Evolutionary conservation across 2,888 invertebrate species (phyloP).

Genomic region (Alloscopus bannaensis): DNA sequence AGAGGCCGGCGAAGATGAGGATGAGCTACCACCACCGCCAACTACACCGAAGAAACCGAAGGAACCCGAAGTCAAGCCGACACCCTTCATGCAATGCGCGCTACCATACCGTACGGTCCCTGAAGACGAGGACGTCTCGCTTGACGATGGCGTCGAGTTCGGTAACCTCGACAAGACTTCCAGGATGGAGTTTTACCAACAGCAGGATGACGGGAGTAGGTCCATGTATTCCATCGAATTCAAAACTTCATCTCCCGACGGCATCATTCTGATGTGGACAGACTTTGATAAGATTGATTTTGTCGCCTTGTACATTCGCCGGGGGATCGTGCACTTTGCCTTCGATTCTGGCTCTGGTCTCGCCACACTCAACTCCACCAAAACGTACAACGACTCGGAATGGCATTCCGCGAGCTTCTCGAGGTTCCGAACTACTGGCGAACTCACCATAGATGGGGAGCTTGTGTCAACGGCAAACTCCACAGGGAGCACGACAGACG

Average conservation of each 20-base stretch:
- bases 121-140: constrained; percentile 85
- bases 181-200: constrained; percentile 65
- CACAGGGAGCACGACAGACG: constrained; percentile 76
- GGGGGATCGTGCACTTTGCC: constrained; percentile 80
- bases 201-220: constrained; percentile 66
- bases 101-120: constrained; percentile 80
- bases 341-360: constrained; percentile 84
- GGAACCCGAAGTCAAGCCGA: constrained; percentile 67
- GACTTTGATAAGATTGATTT: constrained; percentile 82
- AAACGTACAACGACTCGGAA: constrained; percentile 82
- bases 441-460: constrained; percentile 82
- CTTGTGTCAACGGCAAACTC: constrained; percentile 79
- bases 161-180: constrained; percentile 71
- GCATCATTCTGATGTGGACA: constrained; percentile 87
- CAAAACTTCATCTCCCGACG: constrained; percentile 89
- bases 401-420: constrained; percentile 88
- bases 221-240: constrained; percentile 83
- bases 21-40: not conserved
- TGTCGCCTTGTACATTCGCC: constrained; percentile 84
- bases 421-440: constrained; percentile 80
- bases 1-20: not conserved
- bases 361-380: constrained; percentile 79
- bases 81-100: constrained; percentile 76
- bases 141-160: constrained; percentile 71
- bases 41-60: constrained; percentile 53